Conservation (phyloP, 2,797 vertebrate genomes). For the Gymnoscopelus microlampas region DNA sequence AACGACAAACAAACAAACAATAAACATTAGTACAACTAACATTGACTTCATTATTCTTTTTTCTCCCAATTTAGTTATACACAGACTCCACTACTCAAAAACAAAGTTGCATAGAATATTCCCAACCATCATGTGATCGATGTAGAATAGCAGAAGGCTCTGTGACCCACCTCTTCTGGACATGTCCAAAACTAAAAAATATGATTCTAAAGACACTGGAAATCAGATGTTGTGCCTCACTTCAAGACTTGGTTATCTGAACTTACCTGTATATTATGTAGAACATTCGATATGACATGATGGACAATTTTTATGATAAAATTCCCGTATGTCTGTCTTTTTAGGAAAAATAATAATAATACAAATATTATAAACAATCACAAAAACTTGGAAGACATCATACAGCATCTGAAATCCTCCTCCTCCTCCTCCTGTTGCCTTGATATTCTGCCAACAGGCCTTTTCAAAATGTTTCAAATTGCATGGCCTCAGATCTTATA, state of each 20-base stretch:
- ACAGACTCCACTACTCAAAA: no score
- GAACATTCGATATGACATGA: no score
- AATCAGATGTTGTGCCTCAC: neutral
- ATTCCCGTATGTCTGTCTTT: neutral
- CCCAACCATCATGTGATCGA: neutral
- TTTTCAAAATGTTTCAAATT: neutral
- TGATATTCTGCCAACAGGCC: no score
- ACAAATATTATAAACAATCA: neutral
- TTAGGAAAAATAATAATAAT: neutral
- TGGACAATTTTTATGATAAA: neutral
- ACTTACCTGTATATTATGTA: no score
- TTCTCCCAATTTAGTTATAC: no score
- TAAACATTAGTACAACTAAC: no score
- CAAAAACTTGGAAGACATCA: neutral
- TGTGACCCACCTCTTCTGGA: neutral
- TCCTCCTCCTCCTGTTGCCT: no score
- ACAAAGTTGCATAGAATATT: neutral
- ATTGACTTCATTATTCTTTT: no score
- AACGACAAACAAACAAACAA: no score
- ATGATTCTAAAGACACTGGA: neutral
- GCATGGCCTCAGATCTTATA: no score
- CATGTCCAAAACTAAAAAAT: neutral
- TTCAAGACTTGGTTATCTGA: no score
- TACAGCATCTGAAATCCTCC: no score
- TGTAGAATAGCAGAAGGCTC: neutral